These are phyloP conservation scores for Cygnus buccinator DNA, from an alignment of 2,113 vertebrate species.

Conservation along the genomic window DNA sequence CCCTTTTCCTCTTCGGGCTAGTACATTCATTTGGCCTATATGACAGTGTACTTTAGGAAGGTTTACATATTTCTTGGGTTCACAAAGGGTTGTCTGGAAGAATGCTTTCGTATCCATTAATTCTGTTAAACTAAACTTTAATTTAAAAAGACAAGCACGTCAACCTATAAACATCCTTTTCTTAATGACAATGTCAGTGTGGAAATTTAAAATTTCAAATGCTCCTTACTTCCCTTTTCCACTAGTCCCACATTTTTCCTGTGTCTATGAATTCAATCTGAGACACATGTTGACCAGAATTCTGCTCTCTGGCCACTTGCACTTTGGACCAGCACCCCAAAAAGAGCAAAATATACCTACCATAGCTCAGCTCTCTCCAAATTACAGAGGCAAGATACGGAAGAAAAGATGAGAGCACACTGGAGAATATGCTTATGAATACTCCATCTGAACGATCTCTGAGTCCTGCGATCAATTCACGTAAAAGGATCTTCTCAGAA, in stretches of 20 bases:
- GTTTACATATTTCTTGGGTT: background rate
- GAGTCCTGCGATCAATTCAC: rapidly evolving
- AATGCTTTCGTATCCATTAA: background rate
- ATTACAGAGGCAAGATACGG: rapidly evolving
- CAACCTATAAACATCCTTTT: background rate
- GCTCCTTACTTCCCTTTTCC: background rate
- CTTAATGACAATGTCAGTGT: background rate
- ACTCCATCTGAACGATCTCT: background rate
- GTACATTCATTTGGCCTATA: background rate
- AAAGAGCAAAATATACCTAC: background rate
- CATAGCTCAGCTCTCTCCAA: background rate
- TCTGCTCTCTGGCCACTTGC: background rate
- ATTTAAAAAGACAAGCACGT: background rate
- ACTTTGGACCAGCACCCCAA: background rate
- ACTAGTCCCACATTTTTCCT: background rate
- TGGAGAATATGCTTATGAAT: background rate
- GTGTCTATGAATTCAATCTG: background rate
- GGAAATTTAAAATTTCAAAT: background rate
- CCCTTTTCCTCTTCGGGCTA: background rate
- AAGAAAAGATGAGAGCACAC: background rate
- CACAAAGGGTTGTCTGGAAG: background rate
- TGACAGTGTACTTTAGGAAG: background rate
- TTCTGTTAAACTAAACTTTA: background rate
- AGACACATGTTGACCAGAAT: background rate
- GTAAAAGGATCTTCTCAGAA: background rate